Conservation (phyloP, 2,888 invertebrate species). For the Yponomeuta cagnagella region DNA sequence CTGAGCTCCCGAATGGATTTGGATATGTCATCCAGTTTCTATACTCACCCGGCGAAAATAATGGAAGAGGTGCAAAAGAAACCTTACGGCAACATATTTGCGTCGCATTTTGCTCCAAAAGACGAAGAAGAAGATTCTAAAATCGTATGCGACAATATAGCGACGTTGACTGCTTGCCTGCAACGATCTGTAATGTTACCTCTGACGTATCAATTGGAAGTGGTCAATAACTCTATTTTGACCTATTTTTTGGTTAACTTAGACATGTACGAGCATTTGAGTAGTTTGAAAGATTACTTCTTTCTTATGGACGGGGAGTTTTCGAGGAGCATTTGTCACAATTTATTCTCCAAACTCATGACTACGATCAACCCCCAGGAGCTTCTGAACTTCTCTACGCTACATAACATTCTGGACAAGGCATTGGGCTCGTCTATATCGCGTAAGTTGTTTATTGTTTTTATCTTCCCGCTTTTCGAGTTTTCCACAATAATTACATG, state of each 20-base stretch:
- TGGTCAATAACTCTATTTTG: constrained; percentile 83
- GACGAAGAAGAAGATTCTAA: constrained; percentile 40
- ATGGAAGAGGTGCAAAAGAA: constrained; percentile 63
- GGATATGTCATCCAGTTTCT: constrained; percentile 36
- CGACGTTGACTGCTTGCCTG: constrained; percentile 75
- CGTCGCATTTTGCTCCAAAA: constrained; percentile 36
- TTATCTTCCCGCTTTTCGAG: not conserved
- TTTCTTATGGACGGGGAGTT: constrained; percentile 89
- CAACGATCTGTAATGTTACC: constrained; percentile 82
- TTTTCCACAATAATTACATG: too few species aligned
- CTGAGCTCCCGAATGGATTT: constrained; percentile 45
- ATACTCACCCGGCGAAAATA: constrained; percentile 56
- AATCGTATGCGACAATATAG: constrained; percentile 56
- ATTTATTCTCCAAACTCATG: constrained; percentile 80
- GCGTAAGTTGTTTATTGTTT: constrained; percentile 49
- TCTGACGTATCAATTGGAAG: constrained; percentile 79
- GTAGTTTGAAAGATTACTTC: constrained; percentile 84
- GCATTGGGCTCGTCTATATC: constrained; percentile 81
- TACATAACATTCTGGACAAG: constrained; percentile 81
- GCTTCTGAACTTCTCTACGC: constrained; percentile 80
- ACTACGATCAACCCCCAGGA: constrained; percentile 79
- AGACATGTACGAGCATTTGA: constrained; percentile 81
- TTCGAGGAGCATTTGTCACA: constrained; percentile 81
- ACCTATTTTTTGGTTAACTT: constrained; percentile 80
- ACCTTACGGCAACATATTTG: constrained; percentile 59